phyloP scores from a whole-genome alignment of 1,140 invertebrate species.

The Polyergus mexicanus region DNA sequence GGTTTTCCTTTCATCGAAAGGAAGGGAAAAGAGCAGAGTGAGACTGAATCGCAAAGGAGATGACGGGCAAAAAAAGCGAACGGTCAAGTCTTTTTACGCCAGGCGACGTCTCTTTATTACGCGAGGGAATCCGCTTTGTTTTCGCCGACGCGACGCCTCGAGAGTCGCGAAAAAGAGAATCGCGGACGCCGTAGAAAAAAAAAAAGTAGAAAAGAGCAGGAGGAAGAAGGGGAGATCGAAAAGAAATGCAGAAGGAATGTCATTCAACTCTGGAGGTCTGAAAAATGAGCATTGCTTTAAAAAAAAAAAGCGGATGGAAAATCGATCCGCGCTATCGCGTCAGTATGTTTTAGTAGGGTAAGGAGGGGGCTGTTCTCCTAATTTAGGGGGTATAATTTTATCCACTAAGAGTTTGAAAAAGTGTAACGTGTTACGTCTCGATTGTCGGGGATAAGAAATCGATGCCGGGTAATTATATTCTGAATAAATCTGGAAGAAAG shows the following conservation, averaged over 20 bases:
- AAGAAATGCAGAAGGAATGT: constrained; percentile 67
- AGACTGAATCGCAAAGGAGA: constrained; percentile 54
- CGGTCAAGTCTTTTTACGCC: constrained; percentile 75
- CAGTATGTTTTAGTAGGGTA: neutral
- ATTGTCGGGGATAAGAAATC: neutral
- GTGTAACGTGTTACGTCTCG: neutral
- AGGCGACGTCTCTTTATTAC: constrained; percentile 81
- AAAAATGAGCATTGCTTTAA: constrained; percentile 49
- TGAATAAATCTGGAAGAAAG: neutral
- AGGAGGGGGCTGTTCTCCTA: neutral
- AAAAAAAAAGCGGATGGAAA: constrained; percentile 49
- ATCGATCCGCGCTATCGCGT: constrained; percentile 21
- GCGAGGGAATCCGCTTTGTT: constrained; percentile 84
- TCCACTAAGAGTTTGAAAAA: neutral
- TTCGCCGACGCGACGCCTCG: constrained; percentile 75
- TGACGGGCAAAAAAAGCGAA: constrained; percentile 47
- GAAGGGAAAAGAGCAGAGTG: constrained; percentile 19
- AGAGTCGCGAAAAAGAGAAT: constrained; percentile 59
- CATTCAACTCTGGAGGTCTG: constrained; percentile 32
- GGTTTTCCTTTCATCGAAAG: neutral
- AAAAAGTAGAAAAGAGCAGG: constrained; percentile 20
- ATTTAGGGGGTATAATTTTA: neutral
- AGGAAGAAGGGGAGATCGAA: constrained; percentile 9
- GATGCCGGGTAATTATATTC: neutral
- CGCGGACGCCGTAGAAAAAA: constrained; percentile 21